phyloP scores from a whole-genome alignment of 2,797 vertebrate genomes.

The Synanceia verrucosa region DNA sequence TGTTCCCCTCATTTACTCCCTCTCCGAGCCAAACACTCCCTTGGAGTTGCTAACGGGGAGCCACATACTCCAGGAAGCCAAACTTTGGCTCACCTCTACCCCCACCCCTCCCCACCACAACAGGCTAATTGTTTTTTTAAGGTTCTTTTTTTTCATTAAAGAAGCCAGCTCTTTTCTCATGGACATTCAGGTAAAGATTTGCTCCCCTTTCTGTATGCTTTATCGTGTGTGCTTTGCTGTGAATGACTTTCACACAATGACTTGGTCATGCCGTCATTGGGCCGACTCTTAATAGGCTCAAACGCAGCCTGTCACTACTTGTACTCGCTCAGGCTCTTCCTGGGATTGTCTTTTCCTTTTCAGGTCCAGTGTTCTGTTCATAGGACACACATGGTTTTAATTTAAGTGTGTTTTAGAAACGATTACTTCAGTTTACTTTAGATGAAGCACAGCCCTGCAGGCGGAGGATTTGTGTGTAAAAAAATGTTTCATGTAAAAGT shows the following conservation, averaged over 20 bases:
- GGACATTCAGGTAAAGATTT: slow-evolving; percentile 73
- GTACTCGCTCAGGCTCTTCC: slow-evolving; percentile 31
- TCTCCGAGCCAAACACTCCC: slow-evolving; percentile 81
- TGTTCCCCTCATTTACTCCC: slow-evolving; percentile 90
- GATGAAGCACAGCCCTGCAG: background rate
- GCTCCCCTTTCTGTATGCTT: slow-evolving; percentile 6
- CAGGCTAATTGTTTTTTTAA: slow-evolving; percentile 29
- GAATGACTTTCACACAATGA: slow-evolving; percentile 68
- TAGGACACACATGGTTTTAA: background rate
- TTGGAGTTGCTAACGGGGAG: slow-evolving; percentile 71
- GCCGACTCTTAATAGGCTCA: slow-evolving; percentile 60
- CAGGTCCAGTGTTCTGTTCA: slow-evolving; percentile 2
- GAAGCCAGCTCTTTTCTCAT: slow-evolving; percentile 54
- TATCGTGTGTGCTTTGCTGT: slow-evolving; percentile 4
- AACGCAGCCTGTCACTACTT: slow-evolving; percentile 66
- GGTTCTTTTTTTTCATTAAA: slow-evolving; percentile 7
- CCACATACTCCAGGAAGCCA: slow-evolving; percentile 54
- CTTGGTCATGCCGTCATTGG: slow-evolving; percentile 60
- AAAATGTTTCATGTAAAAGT: slow-evolving; percentile 6
- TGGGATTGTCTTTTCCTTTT: slow-evolving; percentile 36
- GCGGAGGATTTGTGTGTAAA: background rate
- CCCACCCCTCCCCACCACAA: background rate
- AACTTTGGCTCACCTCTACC: slow-evolving; percentile 40
- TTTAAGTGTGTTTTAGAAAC: background rate
- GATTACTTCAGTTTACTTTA: background rate